phyloP scores from a whole-genome alignment of 1,140 invertebrate genomes.

The Rhyzopertha dominica region DNA sequence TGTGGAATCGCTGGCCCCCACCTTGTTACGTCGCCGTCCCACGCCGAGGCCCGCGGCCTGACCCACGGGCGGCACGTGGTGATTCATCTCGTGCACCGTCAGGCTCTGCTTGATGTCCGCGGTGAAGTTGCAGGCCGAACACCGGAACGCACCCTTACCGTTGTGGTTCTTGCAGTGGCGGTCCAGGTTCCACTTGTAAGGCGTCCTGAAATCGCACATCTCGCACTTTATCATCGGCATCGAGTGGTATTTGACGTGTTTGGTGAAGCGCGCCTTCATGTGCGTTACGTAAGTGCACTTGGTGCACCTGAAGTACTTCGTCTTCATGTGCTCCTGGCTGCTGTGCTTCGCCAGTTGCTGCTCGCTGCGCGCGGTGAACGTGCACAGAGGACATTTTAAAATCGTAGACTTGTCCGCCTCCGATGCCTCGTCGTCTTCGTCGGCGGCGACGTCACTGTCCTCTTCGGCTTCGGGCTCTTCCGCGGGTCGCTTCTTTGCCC shows the following conservation, averaged over 20 bases:
- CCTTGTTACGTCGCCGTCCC: constrained; percentile 57
- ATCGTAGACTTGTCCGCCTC: constrained; percentile 14
- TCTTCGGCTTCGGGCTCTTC: constrained; percentile 15
- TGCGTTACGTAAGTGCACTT: constrained; percentile 89
- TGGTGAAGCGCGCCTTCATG: constrained; percentile 82
- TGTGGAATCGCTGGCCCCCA: constrained; percentile 62
- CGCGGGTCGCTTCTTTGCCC: constrained; percentile 26
- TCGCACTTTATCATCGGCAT: constrained; percentile 92
- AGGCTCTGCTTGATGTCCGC: constrained; percentile 89
- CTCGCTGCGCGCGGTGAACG: constrained; percentile 46
- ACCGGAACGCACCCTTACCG: constrained; percentile 74
- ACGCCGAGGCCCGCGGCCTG: constrained; percentile 51
- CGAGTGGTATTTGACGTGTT: constrained; percentile 91
- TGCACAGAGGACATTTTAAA: constrained; percentile 52
- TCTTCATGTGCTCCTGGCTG: constrained; percentile 54
- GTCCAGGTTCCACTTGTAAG: constrained; percentile 91
- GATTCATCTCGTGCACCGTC: constrained; percentile 87
- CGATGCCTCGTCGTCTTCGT: constrained; percentile 24
- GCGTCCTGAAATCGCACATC: constrained; percentile 87
- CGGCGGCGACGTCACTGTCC: constrained; percentile 20
- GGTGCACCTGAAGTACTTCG: constrained; percentile 73
- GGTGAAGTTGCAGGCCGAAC: constrained; percentile 84
- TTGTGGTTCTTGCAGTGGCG: constrained; percentile 88
- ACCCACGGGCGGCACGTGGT: constrained; percentile 72
- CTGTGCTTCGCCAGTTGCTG: constrained; percentile 50